Base-by-base conservation (phyloP, 2,113 vertebrate genomes). In the Brienomyrus longianalis region DNA sequence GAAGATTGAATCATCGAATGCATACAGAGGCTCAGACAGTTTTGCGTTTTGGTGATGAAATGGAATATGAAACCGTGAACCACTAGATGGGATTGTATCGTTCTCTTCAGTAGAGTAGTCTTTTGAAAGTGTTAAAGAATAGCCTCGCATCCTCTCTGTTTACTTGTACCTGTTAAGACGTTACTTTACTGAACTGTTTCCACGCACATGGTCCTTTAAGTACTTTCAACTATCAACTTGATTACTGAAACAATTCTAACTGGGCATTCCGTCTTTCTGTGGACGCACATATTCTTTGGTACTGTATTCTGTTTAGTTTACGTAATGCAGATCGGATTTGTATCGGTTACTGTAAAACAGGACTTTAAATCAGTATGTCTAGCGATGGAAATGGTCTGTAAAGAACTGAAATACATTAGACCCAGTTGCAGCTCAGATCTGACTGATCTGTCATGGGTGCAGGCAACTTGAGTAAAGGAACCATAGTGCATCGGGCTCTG, bases 121-220 rank as follows among this genome's bases (percentile, higher is more conserved):
- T 51, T 66, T 89, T 50, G 50, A 51, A 83, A 31, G 74, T 52
- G 85, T 35, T 35, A 51, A 90, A 43, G 89, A 66, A 19, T 56
- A 90, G 85, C 48, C 84, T 80, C 52, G 43, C 59, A 27, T 43
- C 84, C 39, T 77, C 17, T 90, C 31, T 1, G 39, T 50, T 90
- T 3, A 89, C 66, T 74, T 90, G 66, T 91, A 51, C 77, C 54
- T 89, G 39, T 84, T 90, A 88, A 88, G 87, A 77, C 45, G 27
- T 90, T 31, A 90, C 88, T 90, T 89, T 92, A 86, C 35, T 86
- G 66, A 84, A 39, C 56, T 52, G 7, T 90, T 51, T 51, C 48
- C 27, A 77, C 0, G 5, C 45, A 31, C 35, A 62, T 51, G 17
- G 21, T 17, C 11, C 17, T 66, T 27, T 87, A 87, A 90, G 35